Percentiles rank a stretch among this genome's conserved stretches.
Conservation (phyloP, 1,140 invertebrate species). For the Trichoplusia ni region DNA sequence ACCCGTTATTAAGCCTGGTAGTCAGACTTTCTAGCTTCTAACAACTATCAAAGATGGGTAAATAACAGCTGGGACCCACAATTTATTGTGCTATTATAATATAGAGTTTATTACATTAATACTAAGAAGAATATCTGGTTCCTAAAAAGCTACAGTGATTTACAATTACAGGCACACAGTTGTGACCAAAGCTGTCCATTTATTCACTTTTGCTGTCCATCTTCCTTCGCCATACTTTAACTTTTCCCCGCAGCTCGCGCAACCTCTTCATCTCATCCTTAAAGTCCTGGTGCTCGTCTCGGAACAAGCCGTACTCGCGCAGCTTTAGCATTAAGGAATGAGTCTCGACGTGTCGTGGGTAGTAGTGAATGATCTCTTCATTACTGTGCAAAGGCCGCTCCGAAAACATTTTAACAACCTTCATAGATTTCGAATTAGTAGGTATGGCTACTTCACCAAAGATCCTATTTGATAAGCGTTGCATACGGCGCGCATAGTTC, state of each 20-base stretch:
- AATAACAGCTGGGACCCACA: no score
- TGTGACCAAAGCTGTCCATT: no score
- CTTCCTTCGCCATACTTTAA: slow-evolving; percentile 73
- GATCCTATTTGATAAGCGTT: slow-evolving; percentile 91
- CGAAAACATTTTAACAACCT: slow-evolving; percentile 91
- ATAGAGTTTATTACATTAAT: no score
- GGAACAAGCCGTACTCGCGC: slow-evolving; percentile 89
- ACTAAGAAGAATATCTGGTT: no score
- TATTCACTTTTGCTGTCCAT: slow-evolving; percentile 48
- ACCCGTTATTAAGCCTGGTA: no score
- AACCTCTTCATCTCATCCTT: slow-evolving; percentile 93
- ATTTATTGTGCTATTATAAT: no score
- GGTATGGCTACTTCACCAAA: slow-evolving; percentile 93
- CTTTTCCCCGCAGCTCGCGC: slow-evolving; percentile 90
- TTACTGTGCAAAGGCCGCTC: slow-evolving; percentile 89
- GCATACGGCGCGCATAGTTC: slow-evolving; percentile 93
- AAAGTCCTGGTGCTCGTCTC: slow-evolving; percentile 96
- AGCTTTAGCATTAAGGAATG: slow-evolving; percentile 87
- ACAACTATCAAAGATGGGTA: no score
- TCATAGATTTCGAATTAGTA: slow-evolving; percentile 88
- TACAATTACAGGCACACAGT: no score
- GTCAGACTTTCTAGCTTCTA: no score
- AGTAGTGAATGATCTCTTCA: slow-evolving; percentile 90
- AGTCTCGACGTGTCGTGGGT: slow-evolving; percentile 92
- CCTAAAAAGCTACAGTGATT: no score